Conservation (phyloP, 2,113 vertebrate species). For the Dendrocopos noguchii region DNA sequence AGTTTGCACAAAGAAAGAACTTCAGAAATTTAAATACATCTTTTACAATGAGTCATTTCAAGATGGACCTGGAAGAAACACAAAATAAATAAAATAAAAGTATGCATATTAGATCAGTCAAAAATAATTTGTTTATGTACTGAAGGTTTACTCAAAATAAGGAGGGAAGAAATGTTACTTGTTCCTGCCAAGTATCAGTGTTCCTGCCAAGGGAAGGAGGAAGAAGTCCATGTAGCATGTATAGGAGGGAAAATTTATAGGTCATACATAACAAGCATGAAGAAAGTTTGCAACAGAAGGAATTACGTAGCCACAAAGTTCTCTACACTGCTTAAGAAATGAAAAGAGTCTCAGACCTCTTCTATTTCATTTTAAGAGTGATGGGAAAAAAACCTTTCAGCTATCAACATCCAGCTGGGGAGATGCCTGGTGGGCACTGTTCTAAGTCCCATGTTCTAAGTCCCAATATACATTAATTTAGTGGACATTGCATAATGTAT, state of each 20-base stretch:
- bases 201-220: not conserved
- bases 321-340: not conserved
- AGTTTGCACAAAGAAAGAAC: constrained; percentile 43
- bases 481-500: not conserved
- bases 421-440: not conserved
- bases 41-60: constrained; percentile 60
- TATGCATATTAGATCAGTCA: constrained; percentile 17
- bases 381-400: not conserved
- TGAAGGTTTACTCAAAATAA: not conserved
- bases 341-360: not conserved
- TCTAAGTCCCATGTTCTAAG: not conserved
- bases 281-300: not conserved
- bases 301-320: not conserved
- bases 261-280: not conserved
- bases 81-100: constrained; percentile 65
- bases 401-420: not conserved
- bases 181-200: not conserved
- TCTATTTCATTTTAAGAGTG: not conserved
- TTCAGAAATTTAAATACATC: constrained; percentile 56
- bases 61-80: constrained; percentile 36
- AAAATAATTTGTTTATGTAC: constrained; percentile 41
- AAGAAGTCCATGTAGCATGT: not conserved
- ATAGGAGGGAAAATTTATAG: not conserved
- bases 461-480: not conserved
- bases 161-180: not conserved